Base-by-base conservation (phyloP, 53 echinoderm and acorn worm genomes). In the Luidia sarsii region DNA sequence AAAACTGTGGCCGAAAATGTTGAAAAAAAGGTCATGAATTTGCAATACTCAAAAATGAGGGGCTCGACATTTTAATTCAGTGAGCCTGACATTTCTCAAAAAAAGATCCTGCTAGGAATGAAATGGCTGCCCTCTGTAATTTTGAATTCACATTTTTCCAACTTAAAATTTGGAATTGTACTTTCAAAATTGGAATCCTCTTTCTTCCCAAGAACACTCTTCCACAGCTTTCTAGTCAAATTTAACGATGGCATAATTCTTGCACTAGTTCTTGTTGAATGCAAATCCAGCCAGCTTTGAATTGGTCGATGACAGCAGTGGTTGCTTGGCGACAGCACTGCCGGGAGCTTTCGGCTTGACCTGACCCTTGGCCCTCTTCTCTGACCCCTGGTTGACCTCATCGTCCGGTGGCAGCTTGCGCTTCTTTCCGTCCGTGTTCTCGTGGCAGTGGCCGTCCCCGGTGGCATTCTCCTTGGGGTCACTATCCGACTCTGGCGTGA, bases 201-300 rank as follows among this genome's bases (percentile, higher is more conserved):
- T n/a, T n/a, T n/a, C n/a, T n/a, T n/a, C n/a, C n/a, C n/a, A n/a
- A n/a, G n/a, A 22, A 16, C 33, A 10, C 11, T 10, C 16, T 52
- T 52, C 53, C 7, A 52, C n/a, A 4, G n/a, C 14, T 9, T 7
- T 14, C 7, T 7, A 9, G 46, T 45, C 14, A 7, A 7, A 45
- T 20, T 52, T 15, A 15, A 18, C n/a, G 3, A 18, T 18, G n/a
- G 3, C 7, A 18, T 52, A 6, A 52, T 18, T 4, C 4, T 52
- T 33, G 27, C 29, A 19, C 41, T 68, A 87, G 75, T 71, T 64
- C 20, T 67, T 85, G 63, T 83, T 77, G 48, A 88, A 88, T 25
- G 88, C 88, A 92, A 92, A 92, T 21, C 68, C 71, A 19, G 81
- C 82, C 29, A 92, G 67, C 80, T 92, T 92, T 23, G 71, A 57